Percentiles rank a stretch among this genome's conserved stretches.
Evolutionary conservation across 2,113 vertebrate species (phyloP).

Genomic region (Andinoacara biseriatus): DNA sequence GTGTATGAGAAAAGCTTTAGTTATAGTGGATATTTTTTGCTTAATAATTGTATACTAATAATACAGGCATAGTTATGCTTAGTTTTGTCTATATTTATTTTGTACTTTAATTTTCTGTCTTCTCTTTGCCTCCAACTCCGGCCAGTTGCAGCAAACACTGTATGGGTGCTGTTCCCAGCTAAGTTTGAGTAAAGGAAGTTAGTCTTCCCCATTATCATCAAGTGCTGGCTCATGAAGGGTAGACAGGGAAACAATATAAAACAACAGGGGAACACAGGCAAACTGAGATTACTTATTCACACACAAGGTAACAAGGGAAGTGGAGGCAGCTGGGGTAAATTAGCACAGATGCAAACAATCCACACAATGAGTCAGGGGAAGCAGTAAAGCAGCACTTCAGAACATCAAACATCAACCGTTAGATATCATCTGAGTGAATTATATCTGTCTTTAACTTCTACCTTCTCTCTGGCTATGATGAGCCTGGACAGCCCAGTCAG

Average conservation of each 20-base stretch:
- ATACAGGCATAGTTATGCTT: neutral
- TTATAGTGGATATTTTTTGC: neutral
- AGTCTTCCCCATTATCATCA: too few species aligned
- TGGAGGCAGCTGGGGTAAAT: neutral
- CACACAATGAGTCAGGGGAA: neutral
- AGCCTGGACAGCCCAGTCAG: too few species aligned
- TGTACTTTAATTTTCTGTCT: neutral
- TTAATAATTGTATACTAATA: neutral
- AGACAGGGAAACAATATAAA: neutral
- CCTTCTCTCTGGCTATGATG: too few species aligned
- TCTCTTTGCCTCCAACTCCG: too few species aligned
- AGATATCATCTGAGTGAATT: too few species aligned
- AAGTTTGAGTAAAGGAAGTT: too few species aligned
- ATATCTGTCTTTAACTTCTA: too few species aligned
- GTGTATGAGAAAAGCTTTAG: neutral
- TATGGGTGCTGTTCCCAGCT: too few species aligned
- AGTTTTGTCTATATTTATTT: neutral
- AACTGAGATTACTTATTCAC: neutral
- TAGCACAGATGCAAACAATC: neutral
- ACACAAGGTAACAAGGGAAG: neutral
- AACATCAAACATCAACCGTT: too few species aligned
- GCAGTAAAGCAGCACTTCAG: neutral
- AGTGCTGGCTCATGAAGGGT: too few species aligned
- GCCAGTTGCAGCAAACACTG: too few species aligned
- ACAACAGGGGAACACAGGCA: neutral